Base-by-base conservation (phyloP, 2,888 invertebrate genomes). In the Lottia scabra region DNA sequence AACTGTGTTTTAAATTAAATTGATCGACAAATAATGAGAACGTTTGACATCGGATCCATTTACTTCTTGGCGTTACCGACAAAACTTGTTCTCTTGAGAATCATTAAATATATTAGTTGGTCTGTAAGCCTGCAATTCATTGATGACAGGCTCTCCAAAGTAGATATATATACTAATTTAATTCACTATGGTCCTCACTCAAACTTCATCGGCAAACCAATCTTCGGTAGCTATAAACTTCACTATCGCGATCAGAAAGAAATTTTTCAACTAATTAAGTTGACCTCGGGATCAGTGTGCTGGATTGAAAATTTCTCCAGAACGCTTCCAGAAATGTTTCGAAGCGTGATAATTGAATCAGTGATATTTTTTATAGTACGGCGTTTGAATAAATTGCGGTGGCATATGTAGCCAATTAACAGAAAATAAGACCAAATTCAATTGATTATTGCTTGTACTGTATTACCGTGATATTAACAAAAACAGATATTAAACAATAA, bases 101-200 rank as follows among this genome's bases (percentile, higher is more conserved):
- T 23, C 23, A 56, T 56, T 56, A 56, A 56, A 56, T 56, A 56
- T 56, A 56, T 56, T 56, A 56, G 56, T 56, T 56, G 56, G 56
- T 56, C 56, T 56, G 19, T 56, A 56, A 56, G 19, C 6, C 19
- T 23, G 56, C 56, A 56, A 56, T 56, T 23, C 23, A 13, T 56
- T 19, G 56, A 23, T 23, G 56, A 23, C 19, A 56, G 23, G 19
- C 23, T 56, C 13, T 23, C 56, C 23, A 19, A 56, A 23, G 23
- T 56, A 56, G 19, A 56, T 56, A 56, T 56, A 23, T 56, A 23
- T 56, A 56, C 13, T 10, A 23, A 23, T 56, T 56, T 56, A 56
- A 56, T 56, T 56, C 56, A 56, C 23, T 12, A 19, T 19, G 23
- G 19, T 56, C 19, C 23, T 56, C 56, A 23, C 56, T 56, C 56